A percentile compares a stretch with the other conserved stretches of the same genome.
phyloP scores from a whole-genome alignment of 2,797 vertebrate genomes.

The Hoplostethus atlanticus region DNA sequence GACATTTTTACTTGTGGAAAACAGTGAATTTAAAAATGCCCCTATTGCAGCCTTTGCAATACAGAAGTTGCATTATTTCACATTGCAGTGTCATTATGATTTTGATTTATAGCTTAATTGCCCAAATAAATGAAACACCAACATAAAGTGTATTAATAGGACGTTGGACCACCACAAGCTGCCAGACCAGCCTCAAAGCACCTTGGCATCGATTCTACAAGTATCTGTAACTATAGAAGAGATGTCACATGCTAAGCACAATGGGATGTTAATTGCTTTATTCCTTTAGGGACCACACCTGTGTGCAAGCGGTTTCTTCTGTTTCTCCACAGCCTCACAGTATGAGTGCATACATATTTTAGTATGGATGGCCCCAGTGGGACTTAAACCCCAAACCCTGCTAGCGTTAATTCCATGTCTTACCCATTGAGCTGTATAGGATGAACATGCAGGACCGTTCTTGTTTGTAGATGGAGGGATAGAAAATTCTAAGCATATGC shows the following conservation, averaged over 20 bases:
- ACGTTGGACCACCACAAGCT: no score
- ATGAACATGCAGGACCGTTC: not conserved
- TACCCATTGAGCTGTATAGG: not conserved
- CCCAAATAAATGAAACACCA: no score
- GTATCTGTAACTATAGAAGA: no score
- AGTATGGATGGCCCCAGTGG: not conserved
- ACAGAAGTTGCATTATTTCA: no score
- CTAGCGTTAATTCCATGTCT: not conserved
- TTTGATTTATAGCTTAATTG: no score
- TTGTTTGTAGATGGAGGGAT: constrained; percentile 1
- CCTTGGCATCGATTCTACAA: no score
- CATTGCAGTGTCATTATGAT: no score
- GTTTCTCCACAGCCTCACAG: not conserved
- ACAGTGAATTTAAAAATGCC: no score
- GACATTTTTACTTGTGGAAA: no score
- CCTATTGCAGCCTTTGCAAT: no score
- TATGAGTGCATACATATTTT: not conserved
- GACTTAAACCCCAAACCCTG: not conserved
- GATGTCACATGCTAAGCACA: not conserved
- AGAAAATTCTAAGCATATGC: not conserved
- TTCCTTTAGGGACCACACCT: not conserved
- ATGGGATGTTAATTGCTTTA: not conserved
- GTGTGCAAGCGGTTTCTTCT: not conserved
- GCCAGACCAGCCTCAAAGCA: no score
- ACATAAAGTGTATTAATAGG: no score